phyloP scores from a whole-genome alignment of 1,140 invertebrate species.

The Philotrypesis tridentata region DNA sequence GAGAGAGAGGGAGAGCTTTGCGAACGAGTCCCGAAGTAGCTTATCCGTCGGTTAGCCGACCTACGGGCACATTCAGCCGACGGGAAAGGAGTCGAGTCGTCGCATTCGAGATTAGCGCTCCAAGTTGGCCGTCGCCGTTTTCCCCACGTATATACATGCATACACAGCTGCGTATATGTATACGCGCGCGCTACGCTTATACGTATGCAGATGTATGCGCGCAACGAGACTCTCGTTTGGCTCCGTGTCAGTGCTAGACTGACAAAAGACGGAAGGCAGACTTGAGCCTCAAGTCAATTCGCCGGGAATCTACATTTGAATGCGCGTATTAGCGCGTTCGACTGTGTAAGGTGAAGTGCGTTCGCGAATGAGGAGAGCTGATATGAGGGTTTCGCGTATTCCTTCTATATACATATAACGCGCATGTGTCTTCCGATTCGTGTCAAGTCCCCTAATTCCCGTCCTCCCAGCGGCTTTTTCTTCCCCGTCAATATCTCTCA shows the following conservation, averaged over 20 bases:
- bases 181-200: too few relatives aligned
- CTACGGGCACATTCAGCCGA: not conserved
- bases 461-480: too few relatives aligned
- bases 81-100: not conserved
- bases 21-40: not conserved
- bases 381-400: not conserved
- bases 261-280: not conserved
- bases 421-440: not conserved
- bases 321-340: not conserved
- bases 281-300: not conserved
- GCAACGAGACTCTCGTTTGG: not conserved
- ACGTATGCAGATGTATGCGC: not conserved
- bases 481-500: too few relatives aligned
- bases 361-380: not conserved
- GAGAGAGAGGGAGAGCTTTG: not conserved
- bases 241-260: not conserved
- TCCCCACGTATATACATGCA: not conserved
- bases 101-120: slow-evolving; percentile 16
- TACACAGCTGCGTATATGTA: too few relatives aligned
- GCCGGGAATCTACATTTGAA: slow-evolving; percentile 19
- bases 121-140: not conserved
- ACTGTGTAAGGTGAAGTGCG: too few relatives aligned
- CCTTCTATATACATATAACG: too few relatives aligned
- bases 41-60: slow-evolving; percentile 15
- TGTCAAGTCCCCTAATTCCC: not conserved